Base-by-base conservation (phyloP, 2,797 vertebrate genomes). In the Pelochelys cantorii region DNA sequence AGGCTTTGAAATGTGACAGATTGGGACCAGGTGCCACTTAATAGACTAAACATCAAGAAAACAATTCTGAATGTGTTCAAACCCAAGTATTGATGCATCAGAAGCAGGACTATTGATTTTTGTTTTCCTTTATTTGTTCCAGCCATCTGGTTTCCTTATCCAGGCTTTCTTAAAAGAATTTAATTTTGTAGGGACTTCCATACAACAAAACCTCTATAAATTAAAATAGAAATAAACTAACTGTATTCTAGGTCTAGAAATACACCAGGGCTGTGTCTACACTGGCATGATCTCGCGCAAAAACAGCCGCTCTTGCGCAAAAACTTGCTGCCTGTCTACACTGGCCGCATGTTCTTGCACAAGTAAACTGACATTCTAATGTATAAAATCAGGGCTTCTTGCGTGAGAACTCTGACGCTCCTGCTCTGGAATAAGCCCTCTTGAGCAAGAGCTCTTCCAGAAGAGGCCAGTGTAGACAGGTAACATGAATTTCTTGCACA, bases 21-120 rank as follows among this genome's bases (percentile, higher is more conserved):
- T 87, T 95, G 87, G 93, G 89, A 89, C 90, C 89, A 93, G 94
- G 42, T 97, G 96, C 97, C 97, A 96, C 96, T 97, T 94, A 71
- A 88, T 82, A 85, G 79, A 42, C 74, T 77, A 84, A 94, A 91
- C 95, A 94, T 95, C 89, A 95, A 85, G 86, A 57, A 71, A 54
- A 80, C 37, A 88, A 59, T 95, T 96, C 89, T 81, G 82, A 91
- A 94, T 79, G 84, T 85, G 87, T 94, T 93, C 88, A 95, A 87
- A 93, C 93, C 95, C 95, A 95, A 95, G 90, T 97, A 96, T 96
- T 17, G 48, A 97, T 92, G 88, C 90, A 89, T 93, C 83, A 96
- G 88, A 93, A 95, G 78, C 53, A 11, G 57, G 85, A 84, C 65
- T 97, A 97, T 97, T 96, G 96, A 96, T 97, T 82, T 90, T 89